Evolutionary conservation across 2,888 invertebrate genomes (phyloP).

Genomic region (Caenorhabditis sp.): DNA sequence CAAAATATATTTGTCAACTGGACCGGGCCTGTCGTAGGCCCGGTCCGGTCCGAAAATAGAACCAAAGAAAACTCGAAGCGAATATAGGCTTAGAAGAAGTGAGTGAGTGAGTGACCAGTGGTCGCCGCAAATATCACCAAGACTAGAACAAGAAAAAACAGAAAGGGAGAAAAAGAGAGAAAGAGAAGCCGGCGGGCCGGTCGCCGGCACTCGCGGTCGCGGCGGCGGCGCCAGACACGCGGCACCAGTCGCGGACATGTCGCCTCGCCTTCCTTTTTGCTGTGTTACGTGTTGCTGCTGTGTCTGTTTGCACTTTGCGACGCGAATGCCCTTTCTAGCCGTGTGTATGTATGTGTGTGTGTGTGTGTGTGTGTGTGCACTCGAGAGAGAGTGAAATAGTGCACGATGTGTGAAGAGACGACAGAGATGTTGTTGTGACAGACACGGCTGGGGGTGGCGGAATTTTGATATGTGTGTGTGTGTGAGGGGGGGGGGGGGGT

Average conservation of each 20-base stretch:
- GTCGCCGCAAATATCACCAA: neutral
- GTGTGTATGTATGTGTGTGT: conserved; percentile 15
- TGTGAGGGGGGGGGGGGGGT: neutral
- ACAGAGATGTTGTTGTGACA: neutral
- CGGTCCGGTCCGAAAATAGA: neutral
- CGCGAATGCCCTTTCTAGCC: conserved; percentile 12
- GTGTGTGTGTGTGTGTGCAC: conserved; percentile 27
- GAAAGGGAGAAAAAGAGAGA: neutral
- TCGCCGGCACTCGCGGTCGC: neutral
- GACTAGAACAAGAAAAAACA: neutral
- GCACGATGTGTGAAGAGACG: neutral
- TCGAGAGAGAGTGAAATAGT: conserved; percentile 1
- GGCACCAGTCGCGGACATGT: conserved; percentile 39
- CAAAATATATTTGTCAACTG: too few species aligned
- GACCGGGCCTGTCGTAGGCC: neutral
- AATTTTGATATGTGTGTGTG: neutral
- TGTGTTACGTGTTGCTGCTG: conserved; percentile 3
- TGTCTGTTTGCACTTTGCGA: neutral
- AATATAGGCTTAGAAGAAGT: neutral
- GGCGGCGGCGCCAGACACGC: neutral
- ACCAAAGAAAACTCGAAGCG: neutral
- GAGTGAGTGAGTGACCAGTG: neutral
- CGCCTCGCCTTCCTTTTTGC: neutral
- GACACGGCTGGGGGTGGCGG: neutral
- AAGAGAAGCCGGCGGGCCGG: too few species aligned